Conservation (phyloP, 2,113 vertebrate species). For the Merops nubicus region DNA sequence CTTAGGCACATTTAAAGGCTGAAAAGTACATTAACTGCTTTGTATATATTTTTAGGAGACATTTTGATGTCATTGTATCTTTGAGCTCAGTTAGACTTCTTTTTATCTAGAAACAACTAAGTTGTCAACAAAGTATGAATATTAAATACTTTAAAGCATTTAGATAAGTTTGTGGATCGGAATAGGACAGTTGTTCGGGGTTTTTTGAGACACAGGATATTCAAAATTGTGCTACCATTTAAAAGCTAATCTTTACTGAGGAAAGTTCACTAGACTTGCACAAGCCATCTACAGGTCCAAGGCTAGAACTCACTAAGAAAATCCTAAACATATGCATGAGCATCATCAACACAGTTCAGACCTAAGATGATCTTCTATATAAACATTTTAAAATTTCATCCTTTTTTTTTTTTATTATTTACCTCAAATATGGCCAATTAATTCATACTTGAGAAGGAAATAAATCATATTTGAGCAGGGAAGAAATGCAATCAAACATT, state of each 20-base stretch:
- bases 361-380: not conserved
- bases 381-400: not conserved
- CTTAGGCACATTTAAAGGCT: not conserved
- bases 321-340: not conserved
- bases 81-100: not conserved
- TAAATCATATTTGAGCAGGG: not conserved
- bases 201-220: not conserved
- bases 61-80: not conserved
- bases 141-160: not conserved
- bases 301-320: not conserved
- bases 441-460: not conserved
- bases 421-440: not conserved
- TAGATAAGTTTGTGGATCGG: not conserved
- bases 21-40: not conserved
- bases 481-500: not conserved
- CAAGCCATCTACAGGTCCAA: not conserved
- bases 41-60: constrained; percentile 2
- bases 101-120: not conserved
- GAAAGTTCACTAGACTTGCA: not conserved
- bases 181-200: not conserved
- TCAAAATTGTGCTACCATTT: not conserved
- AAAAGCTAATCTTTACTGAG: not conserved
- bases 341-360: not conserved
- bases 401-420: no score
- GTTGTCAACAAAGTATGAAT: not conserved